Percentiles rank a stretch among this genome's conserved stretches.
These are phyloP conservation scores for Garrulus glandarius DNA, from an alignment of 2,797 vertebrate species.

Conservation along the genomic window DNA sequence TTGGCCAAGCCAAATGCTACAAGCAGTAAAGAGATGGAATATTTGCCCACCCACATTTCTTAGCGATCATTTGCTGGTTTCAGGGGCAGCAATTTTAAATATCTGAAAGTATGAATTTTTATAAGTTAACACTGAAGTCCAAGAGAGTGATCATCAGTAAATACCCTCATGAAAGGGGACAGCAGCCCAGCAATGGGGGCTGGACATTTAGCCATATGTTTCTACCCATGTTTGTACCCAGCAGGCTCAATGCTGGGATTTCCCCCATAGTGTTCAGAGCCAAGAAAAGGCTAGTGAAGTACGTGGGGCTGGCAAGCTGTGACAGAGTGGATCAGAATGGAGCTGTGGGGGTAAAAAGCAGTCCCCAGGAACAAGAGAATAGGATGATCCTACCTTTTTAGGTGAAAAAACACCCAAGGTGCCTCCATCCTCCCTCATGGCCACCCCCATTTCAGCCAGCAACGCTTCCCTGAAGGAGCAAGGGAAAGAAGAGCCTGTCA, in stretches of 20 bases:
- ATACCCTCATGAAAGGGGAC: not conserved
- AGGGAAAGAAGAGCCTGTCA: not conserved
- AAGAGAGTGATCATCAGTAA: not conserved
- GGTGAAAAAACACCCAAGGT: conserved; percentile 97
- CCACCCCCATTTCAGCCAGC: conserved; percentile 97
- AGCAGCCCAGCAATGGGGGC: not conserved
- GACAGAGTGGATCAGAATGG: not conserved
- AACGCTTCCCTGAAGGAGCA: conserved; percentile 88
- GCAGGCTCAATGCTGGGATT: not conserved
- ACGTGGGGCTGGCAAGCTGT: not conserved
- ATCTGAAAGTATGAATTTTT: not conserved
- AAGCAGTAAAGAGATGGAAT: not conserved
- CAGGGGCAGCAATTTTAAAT: not conserved
- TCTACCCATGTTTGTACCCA: not conserved
- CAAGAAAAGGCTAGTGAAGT: not conserved
- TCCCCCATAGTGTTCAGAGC: not conserved
- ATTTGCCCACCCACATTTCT: not conserved
- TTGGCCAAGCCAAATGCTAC: not conserved
- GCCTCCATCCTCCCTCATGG: conserved; percentile 96
- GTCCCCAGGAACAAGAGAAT: not conserved
- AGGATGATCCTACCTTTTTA: conserved; percentile 86
- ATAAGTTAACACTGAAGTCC: not conserved
- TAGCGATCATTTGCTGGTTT: rapidly evolving
- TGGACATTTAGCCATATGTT: not conserved
- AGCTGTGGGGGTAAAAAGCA: not conserved